A percentile compares a stretch with the other conserved stretches of the same genome.
These are phyloP conservation scores for Drosophila persimilis DNA, from an alignment of 1,140 invertebrate species.

Conservation along the genomic window DNA sequence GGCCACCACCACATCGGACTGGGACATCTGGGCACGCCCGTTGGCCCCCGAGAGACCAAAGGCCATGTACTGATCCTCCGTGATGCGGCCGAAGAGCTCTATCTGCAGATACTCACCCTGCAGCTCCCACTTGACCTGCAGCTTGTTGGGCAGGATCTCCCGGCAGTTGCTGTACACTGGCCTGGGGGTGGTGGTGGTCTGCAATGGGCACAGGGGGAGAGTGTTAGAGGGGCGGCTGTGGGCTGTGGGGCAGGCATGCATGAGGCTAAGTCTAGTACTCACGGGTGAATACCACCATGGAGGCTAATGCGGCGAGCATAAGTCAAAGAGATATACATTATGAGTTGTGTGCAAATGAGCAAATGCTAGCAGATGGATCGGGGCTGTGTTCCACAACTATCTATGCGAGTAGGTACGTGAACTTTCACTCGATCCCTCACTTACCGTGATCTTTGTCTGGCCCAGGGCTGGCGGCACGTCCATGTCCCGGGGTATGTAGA, in stretches of 20 bases:
- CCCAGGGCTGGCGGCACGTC: constrained; percentile 95
- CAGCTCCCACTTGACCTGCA: constrained; percentile 92
- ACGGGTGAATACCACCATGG: constrained; percentile 95
- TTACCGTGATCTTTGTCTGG: constrained; percentile 94
- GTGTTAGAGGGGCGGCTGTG: background rate
- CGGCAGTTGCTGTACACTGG: constrained; percentile 88
- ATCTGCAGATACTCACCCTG: constrained; percentile 90
- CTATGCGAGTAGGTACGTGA: background rate
- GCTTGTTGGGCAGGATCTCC: constrained; percentile 89
- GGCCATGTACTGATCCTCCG: constrained; percentile 93
- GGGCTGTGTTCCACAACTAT: constrained; percentile 14
- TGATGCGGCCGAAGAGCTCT: constrained; percentile 89
- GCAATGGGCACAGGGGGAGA: constrained; percentile 31
- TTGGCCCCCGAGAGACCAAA: constrained; percentile 92
- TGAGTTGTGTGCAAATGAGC: constrained; percentile 63
- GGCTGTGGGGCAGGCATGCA: constrained; percentile 40
- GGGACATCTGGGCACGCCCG: constrained; percentile 88
- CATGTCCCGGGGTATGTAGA: constrained; percentile 93
- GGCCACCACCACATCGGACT: constrained; percentile 92
- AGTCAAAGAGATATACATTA: constrained; percentile 74
- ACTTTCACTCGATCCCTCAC: constrained; percentile 55
- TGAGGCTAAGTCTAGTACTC: constrained; percentile 85
- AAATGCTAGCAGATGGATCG: constrained; percentile 50
- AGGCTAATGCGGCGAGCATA: constrained; percentile 85
- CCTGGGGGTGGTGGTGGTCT: constrained; percentile 86